These are phyloP conservation scores for Scytalopus superciliaris DNA, from an alignment of 2,113 vertebrate genomes.

Conservation along the genomic window DNA sequence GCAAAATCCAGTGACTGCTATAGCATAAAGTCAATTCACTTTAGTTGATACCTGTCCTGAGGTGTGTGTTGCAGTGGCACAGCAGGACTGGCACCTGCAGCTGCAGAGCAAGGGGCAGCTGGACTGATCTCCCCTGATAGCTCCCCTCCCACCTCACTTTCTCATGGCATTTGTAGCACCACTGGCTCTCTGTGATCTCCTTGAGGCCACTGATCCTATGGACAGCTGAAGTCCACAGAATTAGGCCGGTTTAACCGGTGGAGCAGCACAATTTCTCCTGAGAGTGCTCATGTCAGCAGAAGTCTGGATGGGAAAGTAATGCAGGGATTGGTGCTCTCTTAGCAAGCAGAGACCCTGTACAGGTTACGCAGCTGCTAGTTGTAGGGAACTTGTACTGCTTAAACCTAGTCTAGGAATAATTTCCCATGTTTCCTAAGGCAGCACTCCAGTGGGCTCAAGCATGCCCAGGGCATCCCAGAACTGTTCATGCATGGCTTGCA, in stretches of 20 bases:
- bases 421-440: rapidly evolving
- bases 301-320: neutral
- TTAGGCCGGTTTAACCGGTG: slow-evolving; percentile 13
- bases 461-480: neutral
- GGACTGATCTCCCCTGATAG: neutral
- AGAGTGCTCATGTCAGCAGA: neutral
- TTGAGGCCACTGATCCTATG: neutral
- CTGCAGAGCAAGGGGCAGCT: neutral
- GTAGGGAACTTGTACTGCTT: neutral
- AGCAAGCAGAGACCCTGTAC: neutral
- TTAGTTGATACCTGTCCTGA: neutral
- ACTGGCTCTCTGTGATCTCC: neutral
- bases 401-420: neutral
- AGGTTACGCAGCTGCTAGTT: neutral
- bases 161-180: neutral
- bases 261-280: neutral
- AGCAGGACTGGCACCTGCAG: neutral
- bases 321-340: neutral
- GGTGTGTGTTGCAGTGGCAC: neutral
- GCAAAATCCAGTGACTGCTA: neutral
- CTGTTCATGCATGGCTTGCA: rapidly evolving
- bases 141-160: neutral
- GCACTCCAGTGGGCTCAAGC: neutral
- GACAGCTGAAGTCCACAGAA: neutral
- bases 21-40: neutral